These are phyloP conservation scores for Melanotaenia boesemani DNA, from an alignment of 2,797 vertebrate genomes.

Conservation along the genomic window DNA sequence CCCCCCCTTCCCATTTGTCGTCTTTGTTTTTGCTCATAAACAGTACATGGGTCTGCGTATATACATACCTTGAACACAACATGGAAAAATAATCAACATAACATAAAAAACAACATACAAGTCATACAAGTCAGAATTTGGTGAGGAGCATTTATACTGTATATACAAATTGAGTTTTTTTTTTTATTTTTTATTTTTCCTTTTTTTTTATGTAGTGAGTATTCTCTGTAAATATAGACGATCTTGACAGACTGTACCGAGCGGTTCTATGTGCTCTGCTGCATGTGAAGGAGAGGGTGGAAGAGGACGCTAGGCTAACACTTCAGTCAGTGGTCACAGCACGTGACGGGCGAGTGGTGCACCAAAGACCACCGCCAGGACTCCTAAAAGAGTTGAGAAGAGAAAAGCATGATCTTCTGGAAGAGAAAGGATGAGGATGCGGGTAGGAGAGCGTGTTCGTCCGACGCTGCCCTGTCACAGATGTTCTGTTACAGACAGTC, in stretches of 20 bases:
- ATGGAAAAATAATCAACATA: slow-evolving; percentile 64
- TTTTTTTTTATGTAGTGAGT: slow-evolving; percentile 64
- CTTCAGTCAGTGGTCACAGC: slow-evolving; percentile 66
- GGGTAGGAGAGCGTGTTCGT: slow-evolving; percentile 33
- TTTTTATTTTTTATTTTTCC: slow-evolving; percentile 64
- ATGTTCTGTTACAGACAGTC: slow-evolving; percentile 55
- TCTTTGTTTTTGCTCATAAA: slow-evolving; percentile 96
- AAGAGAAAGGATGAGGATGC: slow-evolving; percentile 7
- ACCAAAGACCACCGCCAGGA: background rate
- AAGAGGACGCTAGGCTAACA: slow-evolving; percentile 49
- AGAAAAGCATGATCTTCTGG: background rate
- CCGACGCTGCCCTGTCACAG: slow-evolving; percentile 64
- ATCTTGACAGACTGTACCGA: slow-evolving; percentile 69
- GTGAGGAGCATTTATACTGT: slow-evolving; percentile 90
- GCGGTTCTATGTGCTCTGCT: slow-evolving; percentile 70
- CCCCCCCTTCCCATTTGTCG: slow-evolving; percentile 38
- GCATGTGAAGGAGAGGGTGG: slow-evolving; percentile 40
- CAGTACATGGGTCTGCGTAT: slow-evolving; percentile 99
- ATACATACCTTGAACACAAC: slow-evolving; percentile 92
- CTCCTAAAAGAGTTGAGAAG: slow-evolving; percentile 23
- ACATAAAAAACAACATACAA: slow-evolving; percentile 86
- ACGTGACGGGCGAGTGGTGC: slow-evolving; percentile 12
- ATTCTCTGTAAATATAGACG: slow-evolving; percentile 74
- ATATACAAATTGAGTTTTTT: slow-evolving; percentile 82
- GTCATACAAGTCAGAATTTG: slow-evolving; percentile 95